phyloP scores from a whole-genome alignment of 2,797 vertebrate genomes.

The Acrossocheilus wenchowensis region DNA sequence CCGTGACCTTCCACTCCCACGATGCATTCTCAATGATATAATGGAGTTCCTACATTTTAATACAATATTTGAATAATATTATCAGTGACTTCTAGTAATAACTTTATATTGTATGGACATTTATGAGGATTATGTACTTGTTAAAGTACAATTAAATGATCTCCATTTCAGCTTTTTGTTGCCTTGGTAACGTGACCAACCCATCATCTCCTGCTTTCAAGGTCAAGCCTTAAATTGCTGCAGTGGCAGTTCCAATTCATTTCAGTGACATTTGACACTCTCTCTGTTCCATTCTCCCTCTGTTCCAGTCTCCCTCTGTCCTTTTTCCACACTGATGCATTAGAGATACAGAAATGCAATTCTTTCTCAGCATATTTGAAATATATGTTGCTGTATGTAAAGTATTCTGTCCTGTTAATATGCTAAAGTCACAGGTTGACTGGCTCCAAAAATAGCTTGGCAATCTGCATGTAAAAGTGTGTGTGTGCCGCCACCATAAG shows the following conservation, averaged over 20 bases:
- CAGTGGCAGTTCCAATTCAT: slow-evolving; percentile 41
- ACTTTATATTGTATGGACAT: background rate
- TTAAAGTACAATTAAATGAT: slow-evolving; percentile 22
- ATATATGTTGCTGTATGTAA: background rate
- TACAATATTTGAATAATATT: background rate
- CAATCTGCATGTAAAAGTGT: background rate
- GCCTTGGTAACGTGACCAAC: slow-evolving; percentile 38
- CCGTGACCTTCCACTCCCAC: background rate
- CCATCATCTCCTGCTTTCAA: slow-evolving; percentile 42
- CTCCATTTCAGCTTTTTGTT: slow-evolving; percentile 25
- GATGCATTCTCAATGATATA: background rate
- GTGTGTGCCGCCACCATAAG: background rate
- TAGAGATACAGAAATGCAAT: background rate
- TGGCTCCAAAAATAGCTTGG: slow-evolving; percentile 23
- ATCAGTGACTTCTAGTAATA: background rate
- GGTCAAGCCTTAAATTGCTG: slow-evolving; percentile 48
- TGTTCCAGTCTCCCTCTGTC: background rate
- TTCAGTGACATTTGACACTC: slow-evolving; percentile 40
- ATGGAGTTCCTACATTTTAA: background rate
- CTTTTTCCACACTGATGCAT: slow-evolving; percentile 13
- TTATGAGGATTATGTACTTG: background rate
- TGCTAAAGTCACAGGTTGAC: slow-evolving; percentile 9
- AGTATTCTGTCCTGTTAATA: background rate
- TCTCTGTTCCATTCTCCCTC: slow-evolving; percentile 14
- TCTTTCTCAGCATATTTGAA: background rate